phyloP scores from a whole-genome alignment of 2,797 vertebrate genomes.

The Oophaga sylvatica region DNA sequence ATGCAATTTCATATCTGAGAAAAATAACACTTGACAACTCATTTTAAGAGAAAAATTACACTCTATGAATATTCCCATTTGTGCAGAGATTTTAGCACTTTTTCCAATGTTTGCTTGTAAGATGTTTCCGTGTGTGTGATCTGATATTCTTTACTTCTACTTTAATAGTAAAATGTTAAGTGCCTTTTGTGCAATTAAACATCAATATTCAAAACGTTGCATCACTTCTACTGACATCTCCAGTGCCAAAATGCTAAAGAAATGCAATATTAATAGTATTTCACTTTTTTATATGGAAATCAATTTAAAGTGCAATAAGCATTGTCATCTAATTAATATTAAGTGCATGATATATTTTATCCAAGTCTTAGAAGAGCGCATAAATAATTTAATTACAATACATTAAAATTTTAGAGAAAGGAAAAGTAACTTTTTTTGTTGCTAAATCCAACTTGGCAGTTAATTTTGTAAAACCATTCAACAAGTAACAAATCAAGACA shows the following conservation, averaged over 20 bases:
- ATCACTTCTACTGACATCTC: slow-evolving; percentile 1
- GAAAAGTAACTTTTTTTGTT: neutral
- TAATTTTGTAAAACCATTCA: too few species aligned
- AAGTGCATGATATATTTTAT: slow-evolving; percentile 30
- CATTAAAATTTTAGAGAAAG: slow-evolving; percentile 2
- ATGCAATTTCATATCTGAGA: too few species aligned
- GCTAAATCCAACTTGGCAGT: too few species aligned
- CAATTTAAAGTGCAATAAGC: slow-evolving; percentile 18
- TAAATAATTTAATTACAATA: slow-evolving; percentile 5
- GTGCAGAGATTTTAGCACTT: neutral
- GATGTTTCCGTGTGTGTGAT: neutral
- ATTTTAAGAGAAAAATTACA: neutral
- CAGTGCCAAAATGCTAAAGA: neutral
- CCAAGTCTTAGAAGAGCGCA: neutral
- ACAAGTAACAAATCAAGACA: too few species aligned
- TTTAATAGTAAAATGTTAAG: neutral
- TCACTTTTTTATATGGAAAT: neutral
- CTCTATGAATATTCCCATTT: neutral
- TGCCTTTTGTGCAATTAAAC: slow-evolving; percentile 1
- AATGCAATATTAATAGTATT: slow-evolving; percentile 20
- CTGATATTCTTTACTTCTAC: neutral
- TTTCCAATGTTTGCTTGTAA: neutral
- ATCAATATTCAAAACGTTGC: neutral
- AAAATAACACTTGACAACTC: too few species aligned
- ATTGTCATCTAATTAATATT: slow-evolving; percentile 30